Conservation (phyloP, 2,888 invertebrate genomes). For the Andricus quercusramuli region DNA sequence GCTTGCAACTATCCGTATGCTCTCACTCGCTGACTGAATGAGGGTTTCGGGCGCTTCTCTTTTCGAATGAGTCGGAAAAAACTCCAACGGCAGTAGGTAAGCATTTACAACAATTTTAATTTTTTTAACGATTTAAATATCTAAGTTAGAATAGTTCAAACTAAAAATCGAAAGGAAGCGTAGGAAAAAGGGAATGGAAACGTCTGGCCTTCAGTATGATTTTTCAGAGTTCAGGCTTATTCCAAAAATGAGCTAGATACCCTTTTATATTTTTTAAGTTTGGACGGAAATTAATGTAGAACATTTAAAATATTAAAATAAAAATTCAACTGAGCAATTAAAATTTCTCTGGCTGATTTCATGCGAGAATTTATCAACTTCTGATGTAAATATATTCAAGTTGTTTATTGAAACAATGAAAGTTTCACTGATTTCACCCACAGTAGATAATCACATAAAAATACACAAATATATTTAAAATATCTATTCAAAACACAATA, state of each 20-base stretch:
- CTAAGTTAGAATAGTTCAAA: neutral
- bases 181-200: slow-evolving; percentile 1
- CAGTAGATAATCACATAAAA: no score
- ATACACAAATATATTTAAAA: no score
- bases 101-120: neutral
- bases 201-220: neutral
- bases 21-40: slow-evolving; percentile 53
- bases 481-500: no score
- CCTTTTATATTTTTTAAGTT: no score
- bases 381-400: neutral
- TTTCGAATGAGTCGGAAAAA: slow-evolving; percentile 38
- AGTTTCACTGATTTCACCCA: no score
- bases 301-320: slow-evolving; percentile 39
- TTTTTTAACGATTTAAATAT: neutral
- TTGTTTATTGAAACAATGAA: no score
- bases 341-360: slow-evolving; percentile 9
- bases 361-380: neutral
- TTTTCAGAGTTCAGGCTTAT: neutral
- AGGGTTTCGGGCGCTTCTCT: slow-evolving; percentile 43
- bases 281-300: neutral
- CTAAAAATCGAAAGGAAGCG: neutral
- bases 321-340: slow-evolving; percentile 37
- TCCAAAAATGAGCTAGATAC: no score
- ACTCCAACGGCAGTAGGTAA: slow-evolving; percentile 13
- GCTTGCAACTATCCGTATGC: slow-evolving; percentile 73